Evolutionary conservation across 1,140 invertebrate species (phyloP).

Genomic region (Drosophila elegans): DNA sequence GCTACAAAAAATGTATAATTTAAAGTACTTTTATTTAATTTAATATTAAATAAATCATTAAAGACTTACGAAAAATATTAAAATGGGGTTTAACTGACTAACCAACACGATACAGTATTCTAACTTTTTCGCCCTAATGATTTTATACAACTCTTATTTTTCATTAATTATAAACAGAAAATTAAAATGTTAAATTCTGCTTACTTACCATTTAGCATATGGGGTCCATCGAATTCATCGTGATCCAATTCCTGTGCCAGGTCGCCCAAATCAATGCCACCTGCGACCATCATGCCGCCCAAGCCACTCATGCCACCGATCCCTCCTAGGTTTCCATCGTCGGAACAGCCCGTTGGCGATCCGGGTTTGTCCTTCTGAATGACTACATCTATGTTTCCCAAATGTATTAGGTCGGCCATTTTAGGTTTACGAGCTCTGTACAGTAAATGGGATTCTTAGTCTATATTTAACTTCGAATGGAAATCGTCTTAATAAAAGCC

Average conservation of each 20-base stretch:
- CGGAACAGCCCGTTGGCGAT: conserved; percentile 93
- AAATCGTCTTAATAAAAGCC: conserved; percentile 12
- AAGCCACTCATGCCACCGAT: conserved; percentile 84
- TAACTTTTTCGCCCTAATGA: too few species aligned
- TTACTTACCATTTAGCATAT: conserved; percentile 88
- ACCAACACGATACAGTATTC: too few species aligned
- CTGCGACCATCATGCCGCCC: conserved; percentile 88
- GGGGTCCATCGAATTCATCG: conserved; percentile 90
- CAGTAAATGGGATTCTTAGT: conserved; percentile 10
- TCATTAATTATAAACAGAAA: not conserved
- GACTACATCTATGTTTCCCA: conserved; percentile 87
- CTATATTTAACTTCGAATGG: conserved; percentile 1
- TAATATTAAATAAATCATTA: too few species aligned
- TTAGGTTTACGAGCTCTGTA: not conserved
- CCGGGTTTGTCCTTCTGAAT: conserved; percentile 90
- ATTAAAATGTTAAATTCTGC: not conserved
- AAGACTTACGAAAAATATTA: too few species aligned
- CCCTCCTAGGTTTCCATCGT: conserved; percentile 91
- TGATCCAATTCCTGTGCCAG: conserved; percentile 91
- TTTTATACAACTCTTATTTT: too few species aligned
- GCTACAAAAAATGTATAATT: too few species aligned
- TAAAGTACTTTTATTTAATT: too few species aligned
- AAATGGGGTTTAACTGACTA: too few species aligned
- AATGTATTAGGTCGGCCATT: conserved; percentile 89
- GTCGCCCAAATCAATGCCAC: conserved; percentile 86